Evolutionary conservation across 2,113 vertebrate species (phyloP).

Genomic region (Romanogobio albipinnatus): DNA sequence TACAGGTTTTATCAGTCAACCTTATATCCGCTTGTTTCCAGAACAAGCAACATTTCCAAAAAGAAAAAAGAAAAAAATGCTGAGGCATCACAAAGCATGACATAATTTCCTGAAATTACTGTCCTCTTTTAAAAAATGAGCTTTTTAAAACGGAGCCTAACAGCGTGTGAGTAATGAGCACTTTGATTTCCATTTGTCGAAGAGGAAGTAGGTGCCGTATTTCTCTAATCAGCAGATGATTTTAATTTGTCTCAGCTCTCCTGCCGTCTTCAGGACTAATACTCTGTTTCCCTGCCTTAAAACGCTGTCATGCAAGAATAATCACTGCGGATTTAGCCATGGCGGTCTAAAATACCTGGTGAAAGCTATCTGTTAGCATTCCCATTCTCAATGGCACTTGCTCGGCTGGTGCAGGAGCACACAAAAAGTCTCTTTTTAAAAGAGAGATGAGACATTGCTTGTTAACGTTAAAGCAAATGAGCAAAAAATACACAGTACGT

Average conservation of each 20-base stretch:
- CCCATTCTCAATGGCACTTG: neutral
- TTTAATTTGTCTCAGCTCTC: slow-evolving; percentile 17
- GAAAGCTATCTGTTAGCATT: neutral
- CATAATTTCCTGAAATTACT: slow-evolving; percentile 33
- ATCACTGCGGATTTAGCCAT: neutral
- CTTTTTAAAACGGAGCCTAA: slow-evolving; percentile 11
- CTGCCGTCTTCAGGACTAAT: neutral
- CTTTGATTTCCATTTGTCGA: slow-evolving; percentile 35
- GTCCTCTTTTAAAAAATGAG: slow-evolving; percentile 6
- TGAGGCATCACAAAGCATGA: slow-evolving; percentile 30
- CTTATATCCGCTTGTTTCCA: slow-evolving; percentile 40
- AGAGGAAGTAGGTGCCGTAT: slow-evolving; percentile 21
- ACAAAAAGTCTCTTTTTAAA: neutral
- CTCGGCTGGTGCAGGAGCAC: neutral
- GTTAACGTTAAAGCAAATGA: too few species aligned
- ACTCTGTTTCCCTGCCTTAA: neutral
- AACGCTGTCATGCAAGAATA: slow-evolving; percentile 24
- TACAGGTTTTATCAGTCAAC: slow-evolving; percentile 32
- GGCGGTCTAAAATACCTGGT: neutral
- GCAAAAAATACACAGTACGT: neutral
- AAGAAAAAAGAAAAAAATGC: slow-evolving; percentile 23
- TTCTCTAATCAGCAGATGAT: slow-evolving; percentile 43
- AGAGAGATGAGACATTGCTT: neutral
- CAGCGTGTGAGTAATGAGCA: slow-evolving; percentile 25
- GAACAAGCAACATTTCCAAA: neutral